phyloP scores from a whole-genome alignment of 1,140 invertebrate genomes.

The Drosophila elegans region DNA sequence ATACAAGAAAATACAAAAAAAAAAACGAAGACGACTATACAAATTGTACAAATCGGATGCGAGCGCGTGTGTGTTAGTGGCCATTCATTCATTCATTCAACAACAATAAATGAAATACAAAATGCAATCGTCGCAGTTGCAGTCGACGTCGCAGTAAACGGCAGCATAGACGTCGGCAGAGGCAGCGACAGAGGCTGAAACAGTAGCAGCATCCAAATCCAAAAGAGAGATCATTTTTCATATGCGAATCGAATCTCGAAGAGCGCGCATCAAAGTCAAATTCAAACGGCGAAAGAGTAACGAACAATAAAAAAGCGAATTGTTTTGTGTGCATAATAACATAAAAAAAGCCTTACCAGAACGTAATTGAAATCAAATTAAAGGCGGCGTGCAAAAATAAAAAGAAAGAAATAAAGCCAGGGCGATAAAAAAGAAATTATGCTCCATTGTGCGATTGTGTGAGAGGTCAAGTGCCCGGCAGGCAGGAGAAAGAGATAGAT shows the following conservation, averaged over 20 bases:
- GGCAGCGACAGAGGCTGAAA: conserved; percentile 30
- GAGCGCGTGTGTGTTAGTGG: conserved; percentile 36
- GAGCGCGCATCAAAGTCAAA: conserved; percentile 79
- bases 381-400: conserved; percentile 67
- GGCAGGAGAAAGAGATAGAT: conserved; percentile 16
- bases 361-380: conserved; percentile 82
- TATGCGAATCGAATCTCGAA: conserved; percentile 78
- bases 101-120: conserved; percentile 43
- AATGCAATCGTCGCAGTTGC: conserved; percentile 59
- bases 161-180: conserved; percentile 29
- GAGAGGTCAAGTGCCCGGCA: conserved; percentile 57
- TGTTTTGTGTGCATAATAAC: conserved; percentile 57
- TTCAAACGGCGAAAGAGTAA: conserved; percentile 66
- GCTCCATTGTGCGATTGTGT: conserved; percentile 71
- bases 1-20: conserved; percentile 10
- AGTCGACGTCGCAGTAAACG: conserved; percentile 35
- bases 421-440: conserved; percentile 81
- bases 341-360: conserved; percentile 29
- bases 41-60: conserved; percentile 57
- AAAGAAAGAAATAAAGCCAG: conserved; percentile 39
- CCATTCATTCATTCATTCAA: conserved; percentile 72
- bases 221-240: conserved; percentile 72
- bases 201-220: conserved; percentile 36
- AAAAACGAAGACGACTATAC: conserved; percentile 53
- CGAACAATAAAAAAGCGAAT: conserved; percentile 46